These are phyloP conservation scores for Aramus guarauna DNA, from an alignment of 2,113 vertebrate genomes.

Conservation along the genomic window DNA sequence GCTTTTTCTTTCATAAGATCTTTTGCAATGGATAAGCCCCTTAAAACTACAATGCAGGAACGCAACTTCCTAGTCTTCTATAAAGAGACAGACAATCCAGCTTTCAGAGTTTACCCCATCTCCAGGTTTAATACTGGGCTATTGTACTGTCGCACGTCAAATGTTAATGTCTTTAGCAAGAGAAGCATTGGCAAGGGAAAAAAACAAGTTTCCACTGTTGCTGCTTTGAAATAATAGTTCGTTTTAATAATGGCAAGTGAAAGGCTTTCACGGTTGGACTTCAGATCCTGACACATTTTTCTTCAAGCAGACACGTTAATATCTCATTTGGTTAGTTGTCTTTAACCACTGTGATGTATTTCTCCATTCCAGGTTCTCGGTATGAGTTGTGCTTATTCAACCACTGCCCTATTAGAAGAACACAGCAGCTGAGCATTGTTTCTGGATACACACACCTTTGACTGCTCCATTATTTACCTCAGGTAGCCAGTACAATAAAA, in stretches of 20 bases:
- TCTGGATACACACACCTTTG: neutral
- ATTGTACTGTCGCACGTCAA: neutral
- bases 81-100: neutral
- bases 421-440: neutral
- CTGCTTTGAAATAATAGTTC: neutral
- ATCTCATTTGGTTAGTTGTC: neutral
- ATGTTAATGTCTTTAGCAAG: neutral
- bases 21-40: neutral
- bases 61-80: neutral
- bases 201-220: neutral
- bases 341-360: neutral
- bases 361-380: neutral
- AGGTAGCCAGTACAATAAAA: neutral
- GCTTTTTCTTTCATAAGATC: neutral
- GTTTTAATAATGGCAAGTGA: neutral
- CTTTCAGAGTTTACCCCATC: neutral
- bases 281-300: neutral
- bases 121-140: neutral
- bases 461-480: neutral
- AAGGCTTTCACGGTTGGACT: neutral
- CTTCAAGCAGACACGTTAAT: neutral
- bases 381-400: slow-evolving; percentile 15
- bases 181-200: neutral
- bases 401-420: neutral
- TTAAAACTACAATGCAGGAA: neutral